These are phyloP conservation scores for Leptogaster cylindrica DNA, from an alignment of 2,888 invertebrate species.

Conservation along the genomic window DNA sequence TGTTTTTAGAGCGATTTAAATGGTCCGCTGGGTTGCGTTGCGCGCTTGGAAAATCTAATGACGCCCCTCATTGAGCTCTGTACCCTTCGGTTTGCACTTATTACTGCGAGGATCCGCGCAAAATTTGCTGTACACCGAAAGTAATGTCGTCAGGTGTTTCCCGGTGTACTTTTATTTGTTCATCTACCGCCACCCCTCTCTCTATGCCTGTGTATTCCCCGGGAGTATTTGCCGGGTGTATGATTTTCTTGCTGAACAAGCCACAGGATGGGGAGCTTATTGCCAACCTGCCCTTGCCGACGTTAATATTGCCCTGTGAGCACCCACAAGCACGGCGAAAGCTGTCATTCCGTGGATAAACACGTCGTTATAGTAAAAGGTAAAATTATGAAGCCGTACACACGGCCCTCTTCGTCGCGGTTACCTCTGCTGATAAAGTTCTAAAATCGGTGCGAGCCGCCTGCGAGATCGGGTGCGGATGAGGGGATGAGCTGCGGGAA, in stretches of 20 bases:
- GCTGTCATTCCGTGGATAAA: slow-evolving; percentile 46
- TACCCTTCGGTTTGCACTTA: no score
- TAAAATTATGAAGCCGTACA: slow-evolving; percentile 17
- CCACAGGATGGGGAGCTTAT: slow-evolving; percentile 1
- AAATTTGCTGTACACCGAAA: slow-evolving; percentile 4
- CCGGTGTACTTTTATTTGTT: background rate
- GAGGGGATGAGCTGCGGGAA: no score
- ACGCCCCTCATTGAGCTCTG: background rate
- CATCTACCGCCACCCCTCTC: background rate
- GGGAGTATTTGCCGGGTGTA: slow-evolving; percentile 4
- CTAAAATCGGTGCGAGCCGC: background rate
- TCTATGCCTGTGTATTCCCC: no score
- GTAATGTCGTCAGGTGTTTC: slow-evolving; percentile 27
- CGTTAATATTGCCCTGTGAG: slow-evolving; percentile 26
- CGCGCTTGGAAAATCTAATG: background rate
- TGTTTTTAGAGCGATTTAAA: slow-evolving; percentile 5
- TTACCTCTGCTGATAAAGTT: background rate
- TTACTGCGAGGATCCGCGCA: no score
- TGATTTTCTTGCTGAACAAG: background rate
- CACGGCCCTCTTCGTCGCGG: background rate
- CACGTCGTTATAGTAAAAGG: slow-evolving; percentile 45
- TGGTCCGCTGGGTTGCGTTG: background rate
- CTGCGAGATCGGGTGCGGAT: background rate
- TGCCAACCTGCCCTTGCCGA: background rate
- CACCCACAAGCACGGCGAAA: slow-evolving; percentile 40